Percentiles rank a stretch among this genome's conserved stretches.
Conservation (phyloP, 2,888 invertebrate genomes). For the Luperina testacea region DNA sequence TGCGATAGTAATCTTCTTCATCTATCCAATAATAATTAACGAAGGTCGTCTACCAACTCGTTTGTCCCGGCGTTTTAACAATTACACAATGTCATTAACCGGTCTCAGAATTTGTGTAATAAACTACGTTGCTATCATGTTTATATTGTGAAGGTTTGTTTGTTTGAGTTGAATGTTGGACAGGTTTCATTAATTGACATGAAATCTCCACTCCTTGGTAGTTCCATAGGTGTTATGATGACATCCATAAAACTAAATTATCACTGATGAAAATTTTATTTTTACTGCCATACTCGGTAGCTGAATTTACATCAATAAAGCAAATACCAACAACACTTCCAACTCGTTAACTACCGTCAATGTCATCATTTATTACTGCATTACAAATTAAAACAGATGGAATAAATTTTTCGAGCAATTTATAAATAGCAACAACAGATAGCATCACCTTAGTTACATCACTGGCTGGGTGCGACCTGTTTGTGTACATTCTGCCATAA, state of each 20-base stretch:
- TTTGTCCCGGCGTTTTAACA: constrained; percentile 27
- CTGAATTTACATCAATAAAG: constrained; percentile 36
- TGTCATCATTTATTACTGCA: constrained; percentile 68
- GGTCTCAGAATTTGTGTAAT: constrained; percentile 38
- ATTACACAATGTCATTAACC: constrained; percentile 43
- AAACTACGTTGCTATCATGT: constrained; percentile 16
- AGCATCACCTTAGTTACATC: constrained; percentile 83
- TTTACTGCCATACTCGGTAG: constrained; percentile 3
- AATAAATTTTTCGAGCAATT: constrained; percentile 69
- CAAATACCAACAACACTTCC: constrained; percentile 24
- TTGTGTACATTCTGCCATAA: constrained; percentile 78
- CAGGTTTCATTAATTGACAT: background rate
- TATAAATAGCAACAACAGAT: constrained; percentile 79
- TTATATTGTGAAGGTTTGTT: constrained; percentile 16
- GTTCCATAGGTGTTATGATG: background rate
- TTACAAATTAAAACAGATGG: constrained; percentile 68
- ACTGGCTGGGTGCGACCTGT: constrained; percentile 79
- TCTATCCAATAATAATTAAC: constrained; percentile 35
- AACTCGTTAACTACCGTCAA: constrained; percentile 67
- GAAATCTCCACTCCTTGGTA: background rate
- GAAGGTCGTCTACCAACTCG: constrained; percentile 43
- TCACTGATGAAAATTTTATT: background rate
- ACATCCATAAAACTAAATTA: background rate
- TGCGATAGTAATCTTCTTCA: constrained; percentile 44
- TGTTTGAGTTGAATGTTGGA: background rate